Conservation (phyloP, 2,888 invertebrate species). For the Copidosoma aretas region DNA sequence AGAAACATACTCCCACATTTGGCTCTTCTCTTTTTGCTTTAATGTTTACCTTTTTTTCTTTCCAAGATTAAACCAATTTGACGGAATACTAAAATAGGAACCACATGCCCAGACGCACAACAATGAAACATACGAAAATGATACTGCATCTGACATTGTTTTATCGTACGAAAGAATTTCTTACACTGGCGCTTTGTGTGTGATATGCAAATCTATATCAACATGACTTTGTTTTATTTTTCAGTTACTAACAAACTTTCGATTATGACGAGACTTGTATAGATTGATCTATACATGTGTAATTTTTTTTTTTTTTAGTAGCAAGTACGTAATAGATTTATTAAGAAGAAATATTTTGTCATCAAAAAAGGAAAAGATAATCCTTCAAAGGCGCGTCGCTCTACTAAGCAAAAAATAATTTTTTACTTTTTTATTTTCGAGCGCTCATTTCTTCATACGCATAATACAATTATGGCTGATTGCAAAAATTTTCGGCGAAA, state of each 20-base stretch:
- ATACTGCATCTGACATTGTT: not conserved
- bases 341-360: not conserved
- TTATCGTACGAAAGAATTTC: not conserved
- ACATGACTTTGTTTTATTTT: not conserved
- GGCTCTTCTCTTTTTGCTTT: not conserved
- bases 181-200: no score
- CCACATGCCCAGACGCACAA: not conserved
- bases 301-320: not conserved
- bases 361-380: not conserved
- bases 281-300: no score
- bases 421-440: slow-evolving; percentile 1
- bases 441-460: not conserved
- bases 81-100: not conserved
- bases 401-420: not conserved
- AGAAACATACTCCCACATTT: slow-evolving; percentile 11
- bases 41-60: not conserved
- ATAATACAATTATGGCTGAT: slow-evolving; percentile 1
- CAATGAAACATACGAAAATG: not conserved
- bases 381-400: not conserved
- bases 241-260: not conserved
- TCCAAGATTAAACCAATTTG: no score
- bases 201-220: not conserved
- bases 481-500: not conserved
- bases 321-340: not conserved
- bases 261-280: not conserved